Evolutionary conservation across 92 coral and sea anemone species (phyloP), one percentile per base, ranked within the genome.

Genomic region (Zoanthus sansibaricus): DNA sequence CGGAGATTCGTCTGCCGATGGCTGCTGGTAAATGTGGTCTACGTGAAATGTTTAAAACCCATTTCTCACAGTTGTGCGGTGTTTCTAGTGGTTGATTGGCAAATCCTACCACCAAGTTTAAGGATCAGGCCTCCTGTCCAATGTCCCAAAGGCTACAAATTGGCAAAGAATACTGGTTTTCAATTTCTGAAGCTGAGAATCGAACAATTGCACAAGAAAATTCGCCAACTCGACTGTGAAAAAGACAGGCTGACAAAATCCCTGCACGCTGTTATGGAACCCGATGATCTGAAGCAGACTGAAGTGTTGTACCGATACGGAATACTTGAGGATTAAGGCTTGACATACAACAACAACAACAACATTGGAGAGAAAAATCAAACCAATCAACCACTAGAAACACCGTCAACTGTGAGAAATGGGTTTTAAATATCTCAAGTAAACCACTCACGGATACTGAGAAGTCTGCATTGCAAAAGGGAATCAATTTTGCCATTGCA

Each of bases 161-260:
- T 58, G 30, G 79, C 79, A 11, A 84, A 33, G 77, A 61, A 78
- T 58, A 72, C 71, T 66, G 45, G 84, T 67, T 88, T 64, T 68
- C 44, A 21, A 21, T 68, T 68, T 18, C 72, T 68, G 37, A 68
- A 68, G 44, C 72, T 68, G 72, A 68, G 72, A 31, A 68, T 68
- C 72, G 37, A 68, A 18, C 72, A 68, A 68, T 68, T 13, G 44
- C 72, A 21, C 42, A 68, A 68, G 72, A 9, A 68, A 68, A 68
- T 21, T 9, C 72, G 72, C 72, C 72, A n/a, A 68, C 12, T 68
- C 37, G 9, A 68, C 37, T 68, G 37, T 6, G 42, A 4, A 7
- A 68, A 68, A 68, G 44, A 21, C 10, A 68, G 9, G 37, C 72
- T 68, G 21, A 68, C 44, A 68, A 9, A 68, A 20, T 68, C 44